A percentile compares a stretch with the other conserved stretches of the same genome.
Evolutionary conservation across 2,113 vertebrate species (phyloP).

Genomic region (Climacteris rufus): DNA sequence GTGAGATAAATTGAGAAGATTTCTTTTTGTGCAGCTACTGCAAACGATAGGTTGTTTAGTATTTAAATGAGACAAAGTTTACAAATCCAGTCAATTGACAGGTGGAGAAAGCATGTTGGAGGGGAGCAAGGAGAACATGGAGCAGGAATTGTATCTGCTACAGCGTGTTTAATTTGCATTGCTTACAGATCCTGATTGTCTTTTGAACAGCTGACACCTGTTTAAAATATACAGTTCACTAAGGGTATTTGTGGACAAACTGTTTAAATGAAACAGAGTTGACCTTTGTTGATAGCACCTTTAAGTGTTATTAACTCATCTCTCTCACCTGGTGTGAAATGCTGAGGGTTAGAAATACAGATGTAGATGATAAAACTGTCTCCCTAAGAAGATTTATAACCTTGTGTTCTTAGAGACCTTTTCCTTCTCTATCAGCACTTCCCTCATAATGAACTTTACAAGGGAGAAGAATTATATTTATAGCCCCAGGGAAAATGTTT

Average conservation of each 20-base stretch:
- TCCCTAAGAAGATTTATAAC: background rate
- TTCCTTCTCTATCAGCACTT: background rate
- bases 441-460: background rate
- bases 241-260: background rate
- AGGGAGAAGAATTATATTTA: background rate
- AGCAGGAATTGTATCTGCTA: background rate
- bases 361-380: background rate
- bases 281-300: background rate
- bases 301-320: background rate
- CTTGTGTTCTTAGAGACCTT: background rate
- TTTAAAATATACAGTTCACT: background rate
- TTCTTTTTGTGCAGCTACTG: background rate
- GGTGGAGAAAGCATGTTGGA: background rate
- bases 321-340: background rate
- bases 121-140: background rate
- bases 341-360: background rate
- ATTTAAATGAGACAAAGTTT: background rate
- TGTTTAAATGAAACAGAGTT: background rate
- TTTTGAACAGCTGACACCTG: background rate
- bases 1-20: background rate
- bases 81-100: background rate
- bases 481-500: background rate
- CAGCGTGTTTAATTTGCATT: background rate
- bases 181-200: background rate
- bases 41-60: background rate